phyloP scores from a whole-genome alignment of 30 jellyfish, hydroid and myxozoan species.

The Pelagia noctiluca region DNA sequence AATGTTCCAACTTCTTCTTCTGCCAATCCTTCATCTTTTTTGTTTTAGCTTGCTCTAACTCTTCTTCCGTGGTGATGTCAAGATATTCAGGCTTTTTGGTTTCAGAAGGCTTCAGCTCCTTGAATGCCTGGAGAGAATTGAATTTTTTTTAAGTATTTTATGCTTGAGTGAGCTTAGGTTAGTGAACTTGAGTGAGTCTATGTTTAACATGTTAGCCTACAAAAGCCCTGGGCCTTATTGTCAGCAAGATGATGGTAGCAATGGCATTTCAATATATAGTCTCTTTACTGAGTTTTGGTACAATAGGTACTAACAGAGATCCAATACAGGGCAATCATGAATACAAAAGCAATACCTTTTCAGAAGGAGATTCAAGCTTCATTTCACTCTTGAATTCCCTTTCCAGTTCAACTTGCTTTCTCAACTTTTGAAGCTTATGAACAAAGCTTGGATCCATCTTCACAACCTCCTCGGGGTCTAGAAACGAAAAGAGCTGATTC shows the following conservation, averaged over 20 bases:
- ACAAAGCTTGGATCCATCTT: constrained; percentile 77
- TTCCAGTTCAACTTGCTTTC: constrained; percentile 60
- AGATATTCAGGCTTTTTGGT: constrained; percentile 2
- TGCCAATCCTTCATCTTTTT: constrained; percentile 57
- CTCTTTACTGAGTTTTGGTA: too few relatives aligned
- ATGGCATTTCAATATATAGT: too few relatives aligned
- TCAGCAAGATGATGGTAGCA: too few relatives aligned
- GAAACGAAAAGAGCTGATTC: too few relatives aligned
- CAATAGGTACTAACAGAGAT: too few relatives aligned
- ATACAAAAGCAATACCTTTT: constrained; percentile 27
- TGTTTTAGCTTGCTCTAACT: constrained; percentile 18
- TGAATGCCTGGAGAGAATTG: constrained; percentile 32
- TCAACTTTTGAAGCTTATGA: constrained; percentile 69
- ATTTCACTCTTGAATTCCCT: constrained; percentile 66
- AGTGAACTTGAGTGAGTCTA: neutral
- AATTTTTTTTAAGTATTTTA: neutral
- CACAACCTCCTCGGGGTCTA: constrained; percentile 87
- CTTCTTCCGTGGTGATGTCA: constrained; percentile 41
- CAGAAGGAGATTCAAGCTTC: constrained; percentile 60
- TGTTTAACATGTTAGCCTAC: neutral
- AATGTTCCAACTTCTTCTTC: constrained; percentile 33
- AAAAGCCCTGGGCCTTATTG: too few relatives aligned
- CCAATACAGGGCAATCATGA: neutral
- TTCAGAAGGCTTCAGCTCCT: constrained; percentile 15
- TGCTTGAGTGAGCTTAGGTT: too few relatives aligned